Evolutionary conservation across 2,888 invertebrate species (phyloP).

Genomic region (Pyrocoelia pectoralis): DNA sequence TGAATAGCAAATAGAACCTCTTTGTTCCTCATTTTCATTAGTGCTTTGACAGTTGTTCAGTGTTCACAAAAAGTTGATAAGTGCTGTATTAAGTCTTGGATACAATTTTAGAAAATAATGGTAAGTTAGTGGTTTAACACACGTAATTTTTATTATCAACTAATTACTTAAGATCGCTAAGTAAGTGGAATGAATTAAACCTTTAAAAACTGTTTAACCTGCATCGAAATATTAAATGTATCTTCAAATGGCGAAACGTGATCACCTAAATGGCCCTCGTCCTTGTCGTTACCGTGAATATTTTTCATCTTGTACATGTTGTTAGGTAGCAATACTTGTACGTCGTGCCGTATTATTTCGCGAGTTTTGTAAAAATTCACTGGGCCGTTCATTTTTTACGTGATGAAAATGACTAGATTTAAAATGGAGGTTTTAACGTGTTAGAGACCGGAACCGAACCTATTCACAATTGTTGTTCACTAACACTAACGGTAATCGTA

Average conservation of each 20-base stretch:
- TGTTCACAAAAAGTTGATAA: conserved; percentile 59
- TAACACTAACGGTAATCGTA: no score
- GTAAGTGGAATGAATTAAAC: conserved; percentile 63
- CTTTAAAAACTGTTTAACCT: conserved; percentile 80
- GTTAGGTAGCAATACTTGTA: conserved; percentile 63
- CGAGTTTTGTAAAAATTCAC: conserved; percentile 71
- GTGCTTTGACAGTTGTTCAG: conserved; percentile 59
- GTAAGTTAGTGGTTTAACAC: conserved; percentile 46
- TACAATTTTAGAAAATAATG: conserved; percentile 49
- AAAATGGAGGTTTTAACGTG: background rate
- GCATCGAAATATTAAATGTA: conserved; percentile 68
- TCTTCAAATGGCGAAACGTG: conserved; percentile 51
- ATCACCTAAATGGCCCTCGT: conserved; percentile 40
- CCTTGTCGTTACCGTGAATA: conserved; percentile 57
- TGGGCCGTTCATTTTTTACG: conserved; percentile 51
- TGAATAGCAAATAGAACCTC: conserved; percentile 27
- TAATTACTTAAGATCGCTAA: conserved; percentile 29
- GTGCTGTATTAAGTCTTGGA: conserved; percentile 52
- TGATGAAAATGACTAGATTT: background rate
- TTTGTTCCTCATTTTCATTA: conserved; percentile 54
- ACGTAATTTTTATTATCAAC: conserved; percentile 23
- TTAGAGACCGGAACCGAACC: background rate
- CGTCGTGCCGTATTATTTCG: conserved; percentile 65
- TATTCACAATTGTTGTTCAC: no score
- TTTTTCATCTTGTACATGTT: conserved; percentile 76